phyloP scores from a whole-genome alignment of 1,140 invertebrate genomes.

The Oryzaephilus surinamensis region DNA sequence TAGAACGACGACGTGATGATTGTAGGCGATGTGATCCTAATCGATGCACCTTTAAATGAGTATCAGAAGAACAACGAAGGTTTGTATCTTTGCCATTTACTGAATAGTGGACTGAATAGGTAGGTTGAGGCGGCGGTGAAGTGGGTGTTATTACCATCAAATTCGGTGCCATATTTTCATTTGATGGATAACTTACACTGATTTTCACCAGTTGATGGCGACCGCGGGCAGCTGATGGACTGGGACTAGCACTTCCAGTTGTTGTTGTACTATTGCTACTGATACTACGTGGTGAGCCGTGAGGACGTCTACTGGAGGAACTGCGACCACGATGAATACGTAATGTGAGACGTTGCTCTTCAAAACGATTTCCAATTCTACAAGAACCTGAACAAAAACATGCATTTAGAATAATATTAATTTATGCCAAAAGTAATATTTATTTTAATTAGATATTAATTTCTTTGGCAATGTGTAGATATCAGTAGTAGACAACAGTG shows the following conservation, averaged over 20 bases:
- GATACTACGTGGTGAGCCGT: constrained; percentile 47
- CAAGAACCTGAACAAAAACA: constrained; percentile 31
- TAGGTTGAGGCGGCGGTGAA: constrained; percentile 36
- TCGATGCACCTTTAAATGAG: constrained; percentile 36
- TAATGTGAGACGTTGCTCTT: constrained; percentile 80
- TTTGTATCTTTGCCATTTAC: constrained; percentile 37
- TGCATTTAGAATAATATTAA: background rate
- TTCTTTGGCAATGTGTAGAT: background rate
- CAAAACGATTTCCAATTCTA: constrained; percentile 55
- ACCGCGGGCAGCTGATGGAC: constrained; percentile 46
- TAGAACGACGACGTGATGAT: constrained; percentile 23
- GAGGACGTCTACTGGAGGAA: constrained; percentile 41
- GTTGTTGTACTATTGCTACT: constrained; percentile 47
- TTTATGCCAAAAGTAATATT: background rate
- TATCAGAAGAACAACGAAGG: constrained; percentile 30
- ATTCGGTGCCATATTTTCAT: constrained; percentile 52
- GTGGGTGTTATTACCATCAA: constrained; percentile 28
- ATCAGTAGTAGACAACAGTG: background rate
- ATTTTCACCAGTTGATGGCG: constrained; percentile 68
- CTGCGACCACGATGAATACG: constrained; percentile 79
- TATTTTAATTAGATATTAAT: background rate
- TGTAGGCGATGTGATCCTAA: constrained; percentile 21
- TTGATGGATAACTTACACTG: constrained; percentile 70
- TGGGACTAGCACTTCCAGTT: constrained; percentile 44
- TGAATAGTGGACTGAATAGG: constrained; percentile 48